phyloP scores from a whole-genome alignment of 2,797 vertebrate species.

The Syngnathus acus region DNA sequence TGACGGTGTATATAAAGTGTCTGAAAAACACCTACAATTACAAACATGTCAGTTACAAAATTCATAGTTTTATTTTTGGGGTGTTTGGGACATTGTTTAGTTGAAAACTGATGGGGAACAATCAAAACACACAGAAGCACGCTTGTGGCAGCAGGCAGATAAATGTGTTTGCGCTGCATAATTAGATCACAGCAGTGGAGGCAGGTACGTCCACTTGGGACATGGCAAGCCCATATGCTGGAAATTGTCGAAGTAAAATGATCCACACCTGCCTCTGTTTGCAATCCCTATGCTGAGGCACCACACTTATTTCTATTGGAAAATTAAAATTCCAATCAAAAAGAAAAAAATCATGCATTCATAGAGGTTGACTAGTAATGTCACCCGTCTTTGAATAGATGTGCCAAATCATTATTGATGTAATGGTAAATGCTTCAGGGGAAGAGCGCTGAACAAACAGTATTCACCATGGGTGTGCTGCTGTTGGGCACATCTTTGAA shows the following conservation, averaged over 20 bases:
- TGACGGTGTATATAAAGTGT: too few relatives aligned
- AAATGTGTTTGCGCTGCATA: constrained; percentile 72
- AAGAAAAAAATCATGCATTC: constrained; percentile 42
- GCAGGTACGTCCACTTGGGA: constrained; percentile 72
- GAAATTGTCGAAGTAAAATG: constrained; percentile 67
- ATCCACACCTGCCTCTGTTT: constrained; percentile 59
- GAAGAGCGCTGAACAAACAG: constrained; percentile 34
- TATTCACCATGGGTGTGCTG: constrained; percentile 31
- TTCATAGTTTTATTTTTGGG: constrained; percentile 17
- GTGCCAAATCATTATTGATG: constrained; percentile 46
- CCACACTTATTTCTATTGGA: constrained; percentile 29
- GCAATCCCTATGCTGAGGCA: constrained; percentile 48
- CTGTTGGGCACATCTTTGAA: constrained; percentile 48
- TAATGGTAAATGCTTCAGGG: constrained; percentile 42
- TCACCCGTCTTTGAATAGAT: constrained; percentile 40
- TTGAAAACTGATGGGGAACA: constrained; percentile 55
- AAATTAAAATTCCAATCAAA: constrained; percentile 33
- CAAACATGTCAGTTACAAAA: background rate
- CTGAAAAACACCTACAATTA: background rate
- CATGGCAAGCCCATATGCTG: constrained; percentile 68
- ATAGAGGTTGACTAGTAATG: constrained; percentile 48
- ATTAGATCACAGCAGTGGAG: constrained; percentile 69
- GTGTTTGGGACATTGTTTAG: constrained; percentile 43
- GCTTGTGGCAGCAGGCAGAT: constrained; percentile 64
- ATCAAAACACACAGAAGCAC: constrained; percentile 58